These are phyloP conservation scores for Eupeodes luniger DNA, from an alignment of 2,888 invertebrate genomes.

Conservation along the genomic window DNA sequence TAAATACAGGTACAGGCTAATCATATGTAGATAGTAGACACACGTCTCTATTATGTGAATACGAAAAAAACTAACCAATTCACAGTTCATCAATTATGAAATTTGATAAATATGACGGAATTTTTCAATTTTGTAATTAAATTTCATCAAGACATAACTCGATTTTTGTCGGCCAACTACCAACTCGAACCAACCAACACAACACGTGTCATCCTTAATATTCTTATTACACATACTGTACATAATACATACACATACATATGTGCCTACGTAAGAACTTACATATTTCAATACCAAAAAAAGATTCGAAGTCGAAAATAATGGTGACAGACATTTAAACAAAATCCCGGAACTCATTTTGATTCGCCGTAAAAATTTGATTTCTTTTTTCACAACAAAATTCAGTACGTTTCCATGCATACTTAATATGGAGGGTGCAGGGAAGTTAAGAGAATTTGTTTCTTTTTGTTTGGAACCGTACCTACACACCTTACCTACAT, in stretches of 20 bases:
- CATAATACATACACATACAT: too few species aligned
- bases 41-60: not conserved
- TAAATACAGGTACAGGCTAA: too few species aligned
- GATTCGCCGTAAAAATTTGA: slow-evolving; percentile 54
- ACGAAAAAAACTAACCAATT: not conserved
- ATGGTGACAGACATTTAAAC: slow-evolving; percentile 27
- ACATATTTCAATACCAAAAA: slow-evolving; percentile 10
- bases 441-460: not conserved
- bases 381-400: slow-evolving; percentile 55
- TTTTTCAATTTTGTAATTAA: slow-evolving; percentile 51
- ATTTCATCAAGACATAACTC: slow-evolving; percentile 30
- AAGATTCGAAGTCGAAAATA: slow-evolving; percentile 18
- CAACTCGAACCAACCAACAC: not conserved
- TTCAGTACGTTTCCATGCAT: slow-evolving; percentile 43
- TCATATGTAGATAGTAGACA: not conserved
- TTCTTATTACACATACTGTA: not conserved
- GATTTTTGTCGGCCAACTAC: not conserved
- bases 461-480: not conserved
- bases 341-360: slow-evolving; percentile 29
- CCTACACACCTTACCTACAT: too few species aligned
- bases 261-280: not conserved
- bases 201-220: not conserved
- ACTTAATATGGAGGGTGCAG: too few species aligned
- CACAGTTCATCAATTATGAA: not conserved
- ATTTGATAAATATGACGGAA: slow-evolving; percentile 16